Evolutionary conservation across 2,888 invertebrate genomes (phyloP), one percentile per base, ranked within the genome.

Genomic region (Anagyrus pseudococci): DNA sequence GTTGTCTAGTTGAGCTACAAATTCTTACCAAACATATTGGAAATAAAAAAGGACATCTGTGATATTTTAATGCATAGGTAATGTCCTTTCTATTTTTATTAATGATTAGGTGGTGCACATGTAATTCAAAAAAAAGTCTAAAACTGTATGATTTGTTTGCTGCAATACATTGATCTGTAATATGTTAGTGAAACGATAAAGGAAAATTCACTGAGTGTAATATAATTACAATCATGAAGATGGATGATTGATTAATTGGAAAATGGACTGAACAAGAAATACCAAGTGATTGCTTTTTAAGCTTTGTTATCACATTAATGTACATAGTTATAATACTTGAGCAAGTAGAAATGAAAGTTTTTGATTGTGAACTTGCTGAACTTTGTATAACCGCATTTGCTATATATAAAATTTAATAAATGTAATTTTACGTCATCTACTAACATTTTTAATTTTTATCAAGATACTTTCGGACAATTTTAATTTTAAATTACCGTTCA

Each of bases 361-460:
- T 48, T 59, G 33, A 66, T 54, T 41, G 49, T 40, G 26, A 54
- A 58, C 23, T 50, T 60, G 67, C 54, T 58, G 68, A 68, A 67
- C 53, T 68, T 71, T 72, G 68, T 71, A 71, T 69, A 68, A 70
- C 65, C 62, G 58, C 60, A 68, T 67, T 67, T 69, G 67, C 69
- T 69, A 71, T 52, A 64, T 70, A 70, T 72, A 71, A 72, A 66
- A 57, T 64, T 53, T 61, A 52, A 63, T 53, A 63, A 62, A 52
- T 47, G 56, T 33, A 41, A 52, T 44, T 22, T 54, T 48, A 50
- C 29, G 10, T 29, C 6, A 29, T 29, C 4, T 10, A 29, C 10
- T 29, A n/a, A 29, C 10, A 29, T 29, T 29, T 29, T 29, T 53
- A 23, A n/a, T 53, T 53, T 22, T 17, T 7, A 43, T 6, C 6